These are phyloP conservation scores for Chamaetylas fuelleborni DNA, from an alignment of 2,113 vertebrate genomes.

Conservation along the genomic window DNA sequence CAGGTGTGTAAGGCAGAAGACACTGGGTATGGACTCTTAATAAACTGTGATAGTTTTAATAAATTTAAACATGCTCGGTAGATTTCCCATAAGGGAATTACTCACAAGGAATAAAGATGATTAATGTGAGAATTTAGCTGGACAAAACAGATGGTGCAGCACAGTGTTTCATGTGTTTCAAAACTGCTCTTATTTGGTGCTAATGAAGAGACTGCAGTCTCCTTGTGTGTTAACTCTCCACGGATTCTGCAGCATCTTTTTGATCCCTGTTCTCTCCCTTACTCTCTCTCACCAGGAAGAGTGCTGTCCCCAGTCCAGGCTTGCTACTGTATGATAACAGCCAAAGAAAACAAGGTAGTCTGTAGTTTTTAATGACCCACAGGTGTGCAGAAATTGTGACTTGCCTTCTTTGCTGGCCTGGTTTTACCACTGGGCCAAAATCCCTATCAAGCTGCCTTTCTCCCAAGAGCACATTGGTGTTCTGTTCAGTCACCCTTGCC, in stretches of 20 bases:
- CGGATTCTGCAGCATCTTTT: neutral
- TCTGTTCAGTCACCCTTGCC: neutral
- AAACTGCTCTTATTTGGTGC: slow-evolving; percentile 36
- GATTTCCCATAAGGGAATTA: slow-evolving; percentile 31
- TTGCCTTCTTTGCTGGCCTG: neutral
- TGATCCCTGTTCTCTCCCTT: neutral
- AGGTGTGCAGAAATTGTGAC: neutral
- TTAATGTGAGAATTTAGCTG: slow-evolving; percentile 38
- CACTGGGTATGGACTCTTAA: neutral
- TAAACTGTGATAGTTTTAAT: slow-evolving; percentile 18
- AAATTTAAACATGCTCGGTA: slow-evolving; percentile 5
- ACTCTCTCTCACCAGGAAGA: neutral
- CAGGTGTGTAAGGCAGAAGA: neutral
- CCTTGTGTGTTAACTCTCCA: neutral
- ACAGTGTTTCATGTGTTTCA: slow-evolving; percentile 20
- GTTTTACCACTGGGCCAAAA: neutral
- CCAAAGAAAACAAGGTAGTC: neutral
- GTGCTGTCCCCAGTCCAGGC: neutral
- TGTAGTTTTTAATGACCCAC: neutral
- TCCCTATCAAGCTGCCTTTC: neutral
- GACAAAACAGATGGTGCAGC: slow-evolving; percentile 55
- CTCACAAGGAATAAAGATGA: slow-evolving; percentile 17
- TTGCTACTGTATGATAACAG: neutral
- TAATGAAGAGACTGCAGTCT: neutral
- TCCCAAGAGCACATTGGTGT: neutral